Conservation (phyloP, 2,797 vertebrate species). For the Varecia variegata region DNA sequence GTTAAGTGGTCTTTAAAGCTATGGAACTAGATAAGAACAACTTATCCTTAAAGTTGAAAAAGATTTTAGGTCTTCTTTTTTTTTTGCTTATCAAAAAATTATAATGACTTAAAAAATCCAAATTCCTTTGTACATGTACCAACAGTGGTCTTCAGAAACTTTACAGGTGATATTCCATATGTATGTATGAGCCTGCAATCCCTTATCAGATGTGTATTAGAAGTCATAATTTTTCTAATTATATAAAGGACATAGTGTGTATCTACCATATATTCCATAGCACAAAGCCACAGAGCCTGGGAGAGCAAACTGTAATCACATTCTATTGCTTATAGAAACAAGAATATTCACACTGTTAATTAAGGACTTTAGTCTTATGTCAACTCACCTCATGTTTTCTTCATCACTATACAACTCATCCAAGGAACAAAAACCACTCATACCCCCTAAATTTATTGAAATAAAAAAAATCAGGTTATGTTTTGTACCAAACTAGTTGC, state of each 20-base stretch:
- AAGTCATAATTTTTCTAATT: neutral
- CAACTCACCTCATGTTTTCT: neutral
- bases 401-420: neutral
- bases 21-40: neutral
- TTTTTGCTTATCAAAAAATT: neutral
- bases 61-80: neutral
- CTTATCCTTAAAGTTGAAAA: neutral
- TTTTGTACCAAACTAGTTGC: neutral
- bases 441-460: neutral
- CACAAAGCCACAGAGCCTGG: neutral
- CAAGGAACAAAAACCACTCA: neutral
- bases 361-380: neutral
- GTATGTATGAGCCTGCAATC: neutral
- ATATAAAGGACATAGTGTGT: neutral
- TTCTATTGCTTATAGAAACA: neutral
- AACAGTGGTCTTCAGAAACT: neutral
- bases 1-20: neutral
- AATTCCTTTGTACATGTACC: neutral
- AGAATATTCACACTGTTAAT: neutral
- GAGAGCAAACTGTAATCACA: neutral
- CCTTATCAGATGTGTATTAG: neutral
- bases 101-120: conserved; percentile 4
- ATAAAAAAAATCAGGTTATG: neutral
- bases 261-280: neutral
- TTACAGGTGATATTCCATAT: neutral